Evolutionary conservation across 1,140 invertebrate genomes (phyloP), one percentile per base, ranked within the genome.

Genomic region (Varroa destructor): DNA sequence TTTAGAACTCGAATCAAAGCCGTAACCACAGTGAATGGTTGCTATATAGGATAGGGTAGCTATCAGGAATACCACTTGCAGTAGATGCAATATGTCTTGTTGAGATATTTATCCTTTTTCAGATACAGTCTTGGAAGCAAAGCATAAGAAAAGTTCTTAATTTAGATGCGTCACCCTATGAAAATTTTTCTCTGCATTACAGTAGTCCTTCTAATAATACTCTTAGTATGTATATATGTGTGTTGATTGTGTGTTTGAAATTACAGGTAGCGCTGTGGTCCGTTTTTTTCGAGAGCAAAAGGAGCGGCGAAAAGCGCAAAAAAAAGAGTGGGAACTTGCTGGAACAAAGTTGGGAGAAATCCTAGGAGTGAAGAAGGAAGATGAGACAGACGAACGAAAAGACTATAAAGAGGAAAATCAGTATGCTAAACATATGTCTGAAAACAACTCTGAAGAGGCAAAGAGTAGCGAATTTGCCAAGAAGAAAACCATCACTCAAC

Each of bases 301-400:
- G 78, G 97, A 99, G 79, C 82, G 93, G 43, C 86, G 87, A 57
- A 94, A 93, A 80, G 93, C 94, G 0, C 95, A 98, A 77, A 95
- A 96, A 78, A 99, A 99, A 79, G 93, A 99, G 79, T 99, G 95
- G 94, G 93, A 99, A 80, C 79, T 99, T 54, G 92, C 93, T 55
- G 96, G 97, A 46, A 98, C 93, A 1, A 90, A 91, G 77, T 84
- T 99, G 61, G 93, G 93, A 77, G 94, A 99, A 76, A 93, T 99
- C 36, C 94, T 98, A 88, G 96, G 96, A 1, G 87, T 99, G 0
- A 85, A 89, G 76, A 85, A 88, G 79, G 83, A 88, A 77, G 87
- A 91, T 79, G 86, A 91, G 74, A 84, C 83, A 73, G 84, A 85
- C 72, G 86, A 86, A 73, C 83, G 83, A 43, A 83, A 86, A 6